These are phyloP conservation scores for Gastrophryne carolinensis DNA, from an alignment of 2,797 vertebrate genomes.

Conservation along the genomic window DNA sequence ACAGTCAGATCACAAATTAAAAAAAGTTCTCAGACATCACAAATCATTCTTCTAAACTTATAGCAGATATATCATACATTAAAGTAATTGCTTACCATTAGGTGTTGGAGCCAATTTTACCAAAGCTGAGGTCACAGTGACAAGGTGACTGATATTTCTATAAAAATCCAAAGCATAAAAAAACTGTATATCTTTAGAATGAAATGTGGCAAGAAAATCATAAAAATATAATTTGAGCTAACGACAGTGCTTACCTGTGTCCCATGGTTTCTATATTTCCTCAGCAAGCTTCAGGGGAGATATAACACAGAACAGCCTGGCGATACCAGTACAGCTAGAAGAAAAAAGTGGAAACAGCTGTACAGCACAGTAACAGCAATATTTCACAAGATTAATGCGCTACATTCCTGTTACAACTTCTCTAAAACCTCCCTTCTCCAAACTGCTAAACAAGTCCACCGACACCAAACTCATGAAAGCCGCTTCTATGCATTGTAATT, in stretches of 20 bases:
- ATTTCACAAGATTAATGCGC: neutral
- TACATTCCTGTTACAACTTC: slow-evolving; percentile 4
- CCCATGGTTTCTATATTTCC: neutral
- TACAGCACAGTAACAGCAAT: neutral
- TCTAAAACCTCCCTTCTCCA: neutral
- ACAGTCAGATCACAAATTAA: no score
- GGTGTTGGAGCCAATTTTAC: no score
- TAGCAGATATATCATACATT: no score
- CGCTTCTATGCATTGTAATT: neutral
- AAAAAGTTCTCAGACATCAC: no score
- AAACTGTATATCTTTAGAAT: no score
- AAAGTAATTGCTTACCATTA: no score
- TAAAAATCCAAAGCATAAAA: no score
- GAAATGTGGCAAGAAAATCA: neutral
- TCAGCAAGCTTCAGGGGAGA: neutral
- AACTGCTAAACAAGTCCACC: neutral
- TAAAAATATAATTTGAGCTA: neutral
- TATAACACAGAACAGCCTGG: neutral
- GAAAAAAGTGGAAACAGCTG: slow-evolving; percentile 2
- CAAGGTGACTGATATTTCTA: no score
- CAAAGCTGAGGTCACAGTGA: no score
- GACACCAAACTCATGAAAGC: neutral
- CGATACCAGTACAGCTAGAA: neutral
- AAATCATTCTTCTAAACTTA: no score
- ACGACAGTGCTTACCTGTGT: neutral